phyloP scores from a whole-genome alignment of 2,113 vertebrate genomes.

The Gavia stellata region DNA sequence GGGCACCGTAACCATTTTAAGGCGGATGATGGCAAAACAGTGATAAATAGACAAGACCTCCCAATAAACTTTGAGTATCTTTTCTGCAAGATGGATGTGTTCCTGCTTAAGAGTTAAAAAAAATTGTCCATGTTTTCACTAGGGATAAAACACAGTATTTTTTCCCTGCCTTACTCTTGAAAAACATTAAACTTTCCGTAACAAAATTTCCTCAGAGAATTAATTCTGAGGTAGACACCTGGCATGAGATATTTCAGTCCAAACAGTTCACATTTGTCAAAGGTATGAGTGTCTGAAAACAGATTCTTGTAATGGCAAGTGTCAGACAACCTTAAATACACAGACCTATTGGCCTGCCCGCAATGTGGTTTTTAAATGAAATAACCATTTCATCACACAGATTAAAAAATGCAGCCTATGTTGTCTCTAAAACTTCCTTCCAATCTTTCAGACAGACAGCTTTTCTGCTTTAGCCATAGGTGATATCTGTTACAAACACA shows the following conservation, averaged over 20 bases:
- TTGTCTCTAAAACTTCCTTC: neutral
- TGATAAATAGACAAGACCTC: neutral
- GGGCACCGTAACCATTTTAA: neutral
- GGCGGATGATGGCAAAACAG: neutral
- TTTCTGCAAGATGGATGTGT: neutral
- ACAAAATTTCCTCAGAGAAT: neutral
- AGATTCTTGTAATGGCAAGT: neutral
- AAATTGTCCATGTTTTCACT: neutral
- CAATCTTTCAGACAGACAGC: neutral
- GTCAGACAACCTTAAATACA: slow-evolving; percentile 25
- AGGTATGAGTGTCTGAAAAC: neutral
- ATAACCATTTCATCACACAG: neutral
- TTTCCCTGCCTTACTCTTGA: neutral
- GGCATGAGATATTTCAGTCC: slow-evolving; percentile 1
- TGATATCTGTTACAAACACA: neutral
- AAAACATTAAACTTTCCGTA: neutral
- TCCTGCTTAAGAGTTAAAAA: neutral
- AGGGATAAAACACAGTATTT: neutral
- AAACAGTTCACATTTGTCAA: slow-evolving; percentile 14
- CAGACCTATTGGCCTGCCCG: neutral
- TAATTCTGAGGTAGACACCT: neutral
- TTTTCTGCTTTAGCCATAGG: neutral
- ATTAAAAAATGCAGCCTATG: neutral
- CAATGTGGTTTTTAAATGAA: neutral
- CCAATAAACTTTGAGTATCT: neutral